Base-by-base conservation (phyloP, 2,113 vertebrate species). In the Xiphophorus hellerii region DNA sequence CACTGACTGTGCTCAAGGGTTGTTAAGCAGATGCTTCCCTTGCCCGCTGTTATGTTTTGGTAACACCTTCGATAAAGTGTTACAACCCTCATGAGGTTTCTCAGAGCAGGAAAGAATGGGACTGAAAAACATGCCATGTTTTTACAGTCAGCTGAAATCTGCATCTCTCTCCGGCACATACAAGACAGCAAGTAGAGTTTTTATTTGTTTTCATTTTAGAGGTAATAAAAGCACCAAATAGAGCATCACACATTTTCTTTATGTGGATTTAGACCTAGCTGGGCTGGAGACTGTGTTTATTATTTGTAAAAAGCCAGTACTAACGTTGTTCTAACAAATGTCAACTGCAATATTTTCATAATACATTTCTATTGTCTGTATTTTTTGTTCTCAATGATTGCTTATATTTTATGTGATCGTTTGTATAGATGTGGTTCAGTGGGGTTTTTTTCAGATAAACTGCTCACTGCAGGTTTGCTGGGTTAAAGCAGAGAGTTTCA, bases 1-100 rank as follows among this genome's bases (percentile, higher is more conserved):
- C 62, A 33, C 61, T 62, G 60, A 61, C 15, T 29, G 61, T 30
- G 29, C 28, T 62, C 51, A 58, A 17, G 51, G 51, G 22, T 58
- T 58, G 51, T 58, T 58, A n/a, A n/a, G 51, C 51, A n/a, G 22
- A 25, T 58, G 51, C 28, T 30, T 29, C 61, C 61, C 61, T 15
- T 1, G 17, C 51, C 25, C 51, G 17, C 62, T 31, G 29, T 63
- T 63, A 31, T 63, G 62, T 63, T 63, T 63, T 63, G 14, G 29
- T 63, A 63, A 63, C 62, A 63, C 62, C 62, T 63, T 63, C 11
- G n/a, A 63, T 63, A 63, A 63, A 22, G 30, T 63, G 62, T 63
- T 63, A 31, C 9, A 31, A 33, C 20, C 20, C 62, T 31, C 62
- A 22, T 1, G 29, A 63, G 62, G 62, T 30, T 30, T 31, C 29